Percentiles rank a stretch among this genome's conserved stretches.
Evolutionary conservation across 2,797 vertebrate genomes (phyloP).

Genomic region (Melanotaenia trifasciata): DNA sequence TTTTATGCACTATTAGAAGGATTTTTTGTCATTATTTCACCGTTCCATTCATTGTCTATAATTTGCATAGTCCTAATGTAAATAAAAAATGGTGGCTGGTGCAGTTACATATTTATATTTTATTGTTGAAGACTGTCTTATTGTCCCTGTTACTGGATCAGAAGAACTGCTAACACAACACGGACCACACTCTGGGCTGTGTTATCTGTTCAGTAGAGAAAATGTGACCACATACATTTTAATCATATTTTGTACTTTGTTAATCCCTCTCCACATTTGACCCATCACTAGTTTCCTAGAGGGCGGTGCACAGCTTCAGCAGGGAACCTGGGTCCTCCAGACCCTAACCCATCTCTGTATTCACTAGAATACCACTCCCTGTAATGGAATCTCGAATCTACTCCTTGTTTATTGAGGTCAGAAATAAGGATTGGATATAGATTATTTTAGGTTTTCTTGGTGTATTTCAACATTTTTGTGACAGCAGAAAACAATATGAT

Average conservation of each 20-base stretch:
- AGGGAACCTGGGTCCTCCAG: no score
- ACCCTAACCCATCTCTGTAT: no score
- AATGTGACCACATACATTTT: background rate
- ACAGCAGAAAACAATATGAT: background rate
- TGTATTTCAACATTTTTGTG: background rate
- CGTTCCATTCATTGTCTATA: no score
- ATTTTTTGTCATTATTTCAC: background rate
- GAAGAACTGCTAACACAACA: conserved; percentile 21
- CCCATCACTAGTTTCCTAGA: no score
- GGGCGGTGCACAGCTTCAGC: no score
- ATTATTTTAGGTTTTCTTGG: background rate
- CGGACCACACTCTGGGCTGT: conserved; percentile 9
- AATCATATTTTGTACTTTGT: no score
- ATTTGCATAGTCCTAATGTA: no score
- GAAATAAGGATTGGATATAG: background rate
- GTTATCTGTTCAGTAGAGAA: conserved; percentile 28
- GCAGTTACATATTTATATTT: no score
- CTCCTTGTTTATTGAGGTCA: background rate
- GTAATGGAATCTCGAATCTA: background rate
- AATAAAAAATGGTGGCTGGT: background rate
- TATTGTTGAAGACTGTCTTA: background rate
- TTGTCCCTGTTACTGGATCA: conserved; percentile 14
- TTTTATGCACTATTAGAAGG: no score
- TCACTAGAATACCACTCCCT: no score
- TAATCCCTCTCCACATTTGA: no score